A percentile compares a stretch with the other conserved stretches of the same genome.
These are phyloP conservation scores for Columba janthina DNA, from an alignment of 2,113 vertebrate genomes.

Conservation along the genomic window DNA sequence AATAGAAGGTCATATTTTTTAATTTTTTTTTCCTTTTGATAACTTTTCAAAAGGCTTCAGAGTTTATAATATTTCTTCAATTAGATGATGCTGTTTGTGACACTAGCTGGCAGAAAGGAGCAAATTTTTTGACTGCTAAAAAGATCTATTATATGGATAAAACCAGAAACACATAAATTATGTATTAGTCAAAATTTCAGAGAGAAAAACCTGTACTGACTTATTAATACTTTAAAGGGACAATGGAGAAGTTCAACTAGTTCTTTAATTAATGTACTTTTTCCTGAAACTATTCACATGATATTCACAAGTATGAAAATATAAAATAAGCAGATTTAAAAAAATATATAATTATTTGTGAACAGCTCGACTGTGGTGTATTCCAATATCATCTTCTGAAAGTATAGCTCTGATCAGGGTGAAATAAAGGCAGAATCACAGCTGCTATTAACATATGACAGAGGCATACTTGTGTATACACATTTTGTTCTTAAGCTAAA, in stretches of 20 bases:
- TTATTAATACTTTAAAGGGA: background rate
- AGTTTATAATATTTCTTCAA: background rate
- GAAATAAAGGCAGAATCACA: background rate
- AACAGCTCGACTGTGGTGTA: background rate
- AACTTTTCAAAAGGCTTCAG: background rate
- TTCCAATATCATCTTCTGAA: background rate
- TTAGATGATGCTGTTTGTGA: background rate
- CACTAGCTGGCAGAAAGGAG: background rate
- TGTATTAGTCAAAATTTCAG: background rate
- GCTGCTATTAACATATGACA: background rate
- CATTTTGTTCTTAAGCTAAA: background rate
- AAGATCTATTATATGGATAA: background rate
- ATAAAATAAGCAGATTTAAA: background rate
- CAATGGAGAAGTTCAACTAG: background rate
- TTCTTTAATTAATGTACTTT: constrained; percentile 27
- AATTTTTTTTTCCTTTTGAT: constrained; percentile 1
- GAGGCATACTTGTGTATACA: background rate
- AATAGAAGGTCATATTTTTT: background rate
- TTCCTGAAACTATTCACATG: background rate
- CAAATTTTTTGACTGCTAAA: background rate
- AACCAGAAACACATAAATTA: background rate
- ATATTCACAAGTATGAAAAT: background rate
- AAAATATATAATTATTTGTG: background rate
- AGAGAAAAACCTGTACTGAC: background rate
- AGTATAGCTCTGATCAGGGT: background rate